A percentile compares a stretch with the other conserved stretches of the same genome.
phyloP scores from a whole-genome alignment of 2,888 invertebrate species.

The Pardosa pseudoannulata region DNA sequence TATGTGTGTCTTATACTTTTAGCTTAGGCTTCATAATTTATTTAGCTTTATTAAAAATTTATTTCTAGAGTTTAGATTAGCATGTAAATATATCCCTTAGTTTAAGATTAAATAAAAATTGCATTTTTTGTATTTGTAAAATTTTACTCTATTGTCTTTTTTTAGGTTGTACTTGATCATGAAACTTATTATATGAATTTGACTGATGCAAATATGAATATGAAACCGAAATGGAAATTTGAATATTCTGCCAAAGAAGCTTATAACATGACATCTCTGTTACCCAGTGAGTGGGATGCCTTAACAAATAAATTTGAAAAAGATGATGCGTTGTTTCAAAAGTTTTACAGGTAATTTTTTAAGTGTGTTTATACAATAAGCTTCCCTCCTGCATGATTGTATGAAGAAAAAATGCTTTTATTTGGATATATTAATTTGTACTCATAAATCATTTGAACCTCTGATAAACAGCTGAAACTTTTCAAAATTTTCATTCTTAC shows the following conservation, averaged over 20 bases:
- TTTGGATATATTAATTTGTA: too few relatives aligned
- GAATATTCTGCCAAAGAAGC: conserved; percentile 84
- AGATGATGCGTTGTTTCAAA: conserved; percentile 90
- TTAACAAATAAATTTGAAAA: conserved; percentile 91
- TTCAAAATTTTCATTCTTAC: too few relatives aligned
- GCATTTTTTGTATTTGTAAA: too few relatives aligned
- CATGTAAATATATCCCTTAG: not conserved
- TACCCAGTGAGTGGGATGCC: conserved; percentile 94
- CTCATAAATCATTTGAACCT: too few relatives aligned
- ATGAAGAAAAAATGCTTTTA: too few relatives aligned
- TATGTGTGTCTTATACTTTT: too few relatives aligned
- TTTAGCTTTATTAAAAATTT: too few relatives aligned
- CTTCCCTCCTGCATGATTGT: too few relatives aligned
- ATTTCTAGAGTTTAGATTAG: not conserved
- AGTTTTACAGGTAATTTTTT: conserved; percentile 85
- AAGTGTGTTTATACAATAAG: not conserved
- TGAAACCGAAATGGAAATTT: conserved; percentile 89
- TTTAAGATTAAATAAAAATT: not conserved
- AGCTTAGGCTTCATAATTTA: too few relatives aligned
- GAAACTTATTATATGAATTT: conserved; percentile 97
- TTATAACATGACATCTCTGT: conserved; percentile 89
- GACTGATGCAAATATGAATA: conserved; percentile 87
- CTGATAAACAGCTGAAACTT: too few relatives aligned
- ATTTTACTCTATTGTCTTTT: too few relatives aligned
- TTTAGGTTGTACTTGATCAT: conserved; percentile 87